Percentiles rank a stretch among this genome's conserved stretches.
Evolutionary conservation across 2,888 invertebrate genomes (phyloP).

Genomic region (Timema podura): DNA sequence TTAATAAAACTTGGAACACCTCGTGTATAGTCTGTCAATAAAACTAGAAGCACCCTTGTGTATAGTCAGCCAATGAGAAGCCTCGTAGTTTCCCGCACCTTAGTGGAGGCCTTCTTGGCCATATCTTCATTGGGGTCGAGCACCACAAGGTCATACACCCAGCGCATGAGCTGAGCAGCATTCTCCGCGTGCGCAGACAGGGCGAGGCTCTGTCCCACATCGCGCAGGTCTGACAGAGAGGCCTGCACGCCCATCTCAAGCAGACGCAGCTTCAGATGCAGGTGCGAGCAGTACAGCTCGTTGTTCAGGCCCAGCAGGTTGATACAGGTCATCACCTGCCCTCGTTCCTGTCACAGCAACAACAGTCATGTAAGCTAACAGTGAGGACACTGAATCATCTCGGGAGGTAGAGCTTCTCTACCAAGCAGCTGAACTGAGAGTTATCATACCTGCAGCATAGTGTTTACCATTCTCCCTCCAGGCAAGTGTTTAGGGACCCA

Average conservation of each 20-base stretch:
- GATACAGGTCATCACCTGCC: conserved; percentile 57
- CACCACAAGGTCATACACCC: conserved; percentile 56
- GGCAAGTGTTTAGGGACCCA: no score
- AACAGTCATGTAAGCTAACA: no score
- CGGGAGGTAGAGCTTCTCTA: no score
- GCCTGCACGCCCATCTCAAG: conserved; percentile 58
- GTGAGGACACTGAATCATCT: no score
- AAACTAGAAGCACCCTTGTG: not conserved
- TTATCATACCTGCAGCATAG: no score
- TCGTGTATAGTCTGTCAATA: no score
- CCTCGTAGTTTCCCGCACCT: conserved; percentile 36
- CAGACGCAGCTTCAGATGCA: conserved; percentile 52
- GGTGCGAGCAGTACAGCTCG: conserved; percentile 52
- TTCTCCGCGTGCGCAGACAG: conserved; percentile 49
- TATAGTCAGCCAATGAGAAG: not conserved
- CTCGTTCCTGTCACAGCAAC: conserved; percentile 46
- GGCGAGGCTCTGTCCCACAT: conserved; percentile 45
- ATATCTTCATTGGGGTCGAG: conserved; percentile 51
- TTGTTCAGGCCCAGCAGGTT: conserved; percentile 54
- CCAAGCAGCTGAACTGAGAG: no score
- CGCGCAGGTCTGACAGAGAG: conserved; percentile 54
- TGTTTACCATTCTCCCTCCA: no score
- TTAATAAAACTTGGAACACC: no score
- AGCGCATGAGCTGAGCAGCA: conserved; percentile 53
- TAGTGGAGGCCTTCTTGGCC: conserved; percentile 49